Evolutionary conservation across 37 sponge, comb jelly and placozoan genomes (phyloP).

Genomic region (Mnemiopsis leidyi): DNA sequence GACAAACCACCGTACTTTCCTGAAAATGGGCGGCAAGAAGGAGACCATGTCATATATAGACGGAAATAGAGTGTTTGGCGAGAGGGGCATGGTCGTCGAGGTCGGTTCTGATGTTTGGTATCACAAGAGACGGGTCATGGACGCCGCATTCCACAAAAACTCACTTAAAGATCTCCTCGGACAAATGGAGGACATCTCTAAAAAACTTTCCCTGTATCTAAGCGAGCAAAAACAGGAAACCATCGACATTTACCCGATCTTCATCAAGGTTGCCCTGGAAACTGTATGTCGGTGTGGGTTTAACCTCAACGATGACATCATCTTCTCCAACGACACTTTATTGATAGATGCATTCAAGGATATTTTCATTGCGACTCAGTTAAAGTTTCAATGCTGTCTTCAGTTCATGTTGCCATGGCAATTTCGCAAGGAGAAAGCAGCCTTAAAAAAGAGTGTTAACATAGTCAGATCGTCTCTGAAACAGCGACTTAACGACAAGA

Average conservation of each 20-base stretch:
- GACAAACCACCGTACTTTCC: neutral
- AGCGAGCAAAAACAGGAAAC: neutral
- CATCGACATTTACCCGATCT: neutral
- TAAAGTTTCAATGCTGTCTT: neutral
- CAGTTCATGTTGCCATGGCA: neutral
- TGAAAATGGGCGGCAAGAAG: neutral
- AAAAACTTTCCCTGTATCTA: neutral
- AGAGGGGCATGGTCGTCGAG: neutral
- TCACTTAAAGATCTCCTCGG: neutral
- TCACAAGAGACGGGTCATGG: neutral
- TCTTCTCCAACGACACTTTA: neutral
- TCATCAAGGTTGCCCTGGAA: neutral
- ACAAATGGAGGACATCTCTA: neutral
- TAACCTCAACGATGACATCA: conserved; percentile 12
- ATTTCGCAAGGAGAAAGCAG: neutral
- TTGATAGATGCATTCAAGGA: neutral
- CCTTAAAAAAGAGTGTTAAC: neutral
- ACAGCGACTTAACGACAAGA: neutral
- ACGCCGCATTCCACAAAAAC: conserved; percentile 28
- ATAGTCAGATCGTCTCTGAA: neutral
- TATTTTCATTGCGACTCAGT: neutral
- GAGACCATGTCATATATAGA: neutral
- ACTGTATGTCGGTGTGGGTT: neutral
- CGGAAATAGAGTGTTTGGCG: neutral
- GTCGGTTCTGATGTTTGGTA: conserved; percentile 4